Evolutionary conservation across 2,888 invertebrate species (phyloP), one percentile per base, ranked within the genome.

Genomic region (Dynastes tityus): DNA sequence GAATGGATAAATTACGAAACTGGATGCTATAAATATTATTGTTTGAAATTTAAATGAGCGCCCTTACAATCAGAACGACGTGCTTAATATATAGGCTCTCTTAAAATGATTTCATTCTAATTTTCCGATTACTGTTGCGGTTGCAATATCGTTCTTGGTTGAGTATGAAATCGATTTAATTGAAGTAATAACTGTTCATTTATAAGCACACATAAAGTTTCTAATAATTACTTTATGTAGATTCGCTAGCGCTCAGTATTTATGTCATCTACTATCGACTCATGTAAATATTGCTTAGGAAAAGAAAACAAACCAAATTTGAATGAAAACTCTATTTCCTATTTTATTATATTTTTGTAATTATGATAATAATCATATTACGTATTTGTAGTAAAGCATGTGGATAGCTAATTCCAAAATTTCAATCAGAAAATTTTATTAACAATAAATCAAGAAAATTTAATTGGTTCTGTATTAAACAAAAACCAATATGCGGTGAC

Each of bases 1-100:
- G 49, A 49, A 49, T 27, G 49, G 9, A 29, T 68, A 22, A 51
- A 68, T 51, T 68, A 65, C 16, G 65, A 16, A 65, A 32, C 37
- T n/a, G 22, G 37, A 40, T 65, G 40, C 22, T 40, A 65, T 65
- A 65, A 65, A 65, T 65, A 40, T 65, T 45, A 45, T 45, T 45
- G 45, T 45, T 11, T 63, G 27, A 32, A 13, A 13, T 8, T 63
- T 63, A 22, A 29, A 27, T 27, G 32, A 27, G 32, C 63, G 27
- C 63, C 32, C 27, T 32, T 32, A 63, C 5, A 32, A 32, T 63
- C 63, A 63, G 13, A 22, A 32, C 11, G 32, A 32, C 5, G 5
- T 32, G 32, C 32, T 32, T 32, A 32, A 32, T 32, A n/a, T 32
- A 29, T 63, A 29, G 32, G 13, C 13, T 29, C 11, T 13, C 27